Base-by-base conservation (phyloP, 2,888 invertebrate genomes). In the Drosophila fungiperda region DNA sequence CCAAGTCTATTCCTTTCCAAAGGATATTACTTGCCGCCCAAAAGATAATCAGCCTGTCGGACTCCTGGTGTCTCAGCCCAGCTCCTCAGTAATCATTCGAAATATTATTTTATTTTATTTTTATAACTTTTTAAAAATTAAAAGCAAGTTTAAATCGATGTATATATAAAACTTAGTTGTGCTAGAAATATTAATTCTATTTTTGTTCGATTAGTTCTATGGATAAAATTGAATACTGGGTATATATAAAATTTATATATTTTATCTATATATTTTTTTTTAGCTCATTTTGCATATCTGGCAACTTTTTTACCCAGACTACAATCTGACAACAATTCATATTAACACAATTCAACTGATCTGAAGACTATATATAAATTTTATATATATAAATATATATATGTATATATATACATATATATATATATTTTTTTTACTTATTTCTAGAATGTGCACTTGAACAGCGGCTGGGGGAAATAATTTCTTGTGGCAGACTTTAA, bases 401-500 rank as follows among this genome's bases (percentile, higher is more conserved):
- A 15, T 15, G 15, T n/a, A n/a, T 40, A 5, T 42, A 42, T 6
- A 3, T 7, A 42, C 12, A 12, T 20, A 12, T 20, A 12, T 20
- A 12, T 20, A 12, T 45, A 1, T 11, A 7, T 20, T 3, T 15
- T 29, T 29, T 29, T 29, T 29, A 29, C 0, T 4, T 26, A 26
- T 26, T 29, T 29, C 6, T 29, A 29, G 4, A 29, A 29, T 29
- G 0, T 45, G 12, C 7, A 20, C 20, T 12, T 7, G 20, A 36
- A 40, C 11, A 20, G 33, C 50, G 15, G 23, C 9, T 48, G 29
- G 36, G 40, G 3, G 6, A 62, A 48, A 29, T 11, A 48, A 63
- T 45, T 61, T 48, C 7, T 59, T 68, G 66, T 62, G 69, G 72
- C 66, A 65, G 73, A 68, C 71, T 75, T 64, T 59, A 88, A 80